Percentiles rank a stretch among this genome's conserved stretches.
Evolutionary conservation across 2,888 invertebrate genomes (phyloP).

Genomic region (Eubasilissa splendida): DNA sequence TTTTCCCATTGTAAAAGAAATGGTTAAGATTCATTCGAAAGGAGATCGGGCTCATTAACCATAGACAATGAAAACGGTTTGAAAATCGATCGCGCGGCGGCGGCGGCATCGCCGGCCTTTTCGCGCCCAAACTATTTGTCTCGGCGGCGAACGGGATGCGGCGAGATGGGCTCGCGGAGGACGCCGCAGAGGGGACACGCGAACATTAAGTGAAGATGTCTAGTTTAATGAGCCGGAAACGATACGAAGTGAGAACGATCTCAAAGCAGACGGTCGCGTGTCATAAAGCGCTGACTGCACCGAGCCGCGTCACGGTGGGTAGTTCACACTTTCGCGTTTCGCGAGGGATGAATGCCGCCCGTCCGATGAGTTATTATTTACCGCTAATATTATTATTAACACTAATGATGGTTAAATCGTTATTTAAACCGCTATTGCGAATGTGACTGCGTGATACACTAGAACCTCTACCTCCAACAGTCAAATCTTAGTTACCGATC

Average conservation of each 20-base stretch:
- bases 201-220: constrained; percentile 42
- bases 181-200: not conserved
- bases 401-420: not conserved
- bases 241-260: constrained; percentile 45
- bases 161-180: not conserved
- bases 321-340: constrained; percentile 28
- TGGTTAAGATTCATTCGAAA: not conserved
- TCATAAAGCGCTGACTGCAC: constrained; percentile 45
- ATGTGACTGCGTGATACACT: no score
- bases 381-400: not conserved
- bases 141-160: constrained; percentile 33
- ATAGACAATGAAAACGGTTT: constrained; percentile 19
- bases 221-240: constrained; percentile 41
- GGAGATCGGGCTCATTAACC: constrained; percentile 21
- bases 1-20: not conserved
- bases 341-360: not conserved
- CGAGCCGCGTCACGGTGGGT: constrained; percentile 25
- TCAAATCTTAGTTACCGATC: not conserved
- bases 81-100: constrained; percentile 27
- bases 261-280: constrained; percentile 23
- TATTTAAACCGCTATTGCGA: no score
- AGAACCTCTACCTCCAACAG: no score
- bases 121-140: constrained; percentile 34
- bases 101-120: constrained; percentile 3
- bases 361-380: not conserved